Evolutionary conservation across 2,888 invertebrate species (phyloP).

Genomic region (Morpho deidamia): DNA sequence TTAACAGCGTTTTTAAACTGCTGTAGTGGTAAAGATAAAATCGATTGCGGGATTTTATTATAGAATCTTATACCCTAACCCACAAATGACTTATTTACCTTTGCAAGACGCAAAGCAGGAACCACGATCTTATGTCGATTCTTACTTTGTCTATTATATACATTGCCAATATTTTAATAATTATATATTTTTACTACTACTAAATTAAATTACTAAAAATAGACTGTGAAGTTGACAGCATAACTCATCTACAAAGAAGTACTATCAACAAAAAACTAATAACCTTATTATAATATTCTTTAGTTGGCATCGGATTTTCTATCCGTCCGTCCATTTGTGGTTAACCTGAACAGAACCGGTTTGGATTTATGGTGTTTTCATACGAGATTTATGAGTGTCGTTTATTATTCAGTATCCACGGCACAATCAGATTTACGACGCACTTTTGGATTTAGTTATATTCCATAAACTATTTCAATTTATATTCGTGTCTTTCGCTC

Average conservation of each 20-base stretch:
- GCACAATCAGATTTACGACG: constrained; percentile 70
- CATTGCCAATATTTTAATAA: too few relatives aligned
- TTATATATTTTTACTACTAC: too few relatives aligned
- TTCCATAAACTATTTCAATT: constrained; percentile 17
- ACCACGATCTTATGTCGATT: too few relatives aligned
- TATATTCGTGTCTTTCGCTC: constrained; percentile 6
- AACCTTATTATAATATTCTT: background rate
- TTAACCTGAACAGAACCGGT: constrained; percentile 50
- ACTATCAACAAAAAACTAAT: background rate
- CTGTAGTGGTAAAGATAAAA: too few relatives aligned
- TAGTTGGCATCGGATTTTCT: constrained; percentile 15
- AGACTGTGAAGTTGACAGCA: too few relatives aligned
- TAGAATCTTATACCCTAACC: too few relatives aligned
- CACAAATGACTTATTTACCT: too few relatives aligned
- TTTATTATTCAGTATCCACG: constrained; percentile 73
- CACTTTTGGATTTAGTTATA: constrained; percentile 49
- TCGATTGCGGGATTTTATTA: too few relatives aligned
- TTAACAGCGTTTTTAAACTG: too few relatives aligned
- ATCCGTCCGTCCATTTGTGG: constrained; percentile 29
- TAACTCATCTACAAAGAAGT: background rate
- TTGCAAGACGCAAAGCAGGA: too few relatives aligned
- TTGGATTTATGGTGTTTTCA: constrained; percentile 73
- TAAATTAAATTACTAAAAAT: too few relatives aligned
- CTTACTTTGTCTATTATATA: too few relatives aligned
- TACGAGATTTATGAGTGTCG: constrained; percentile 69